Evolutionary conservation across 2,797 vertebrate genomes (phyloP), one percentile per base, ranked within the genome.

Genomic region (Poecile montanus): DNA sequence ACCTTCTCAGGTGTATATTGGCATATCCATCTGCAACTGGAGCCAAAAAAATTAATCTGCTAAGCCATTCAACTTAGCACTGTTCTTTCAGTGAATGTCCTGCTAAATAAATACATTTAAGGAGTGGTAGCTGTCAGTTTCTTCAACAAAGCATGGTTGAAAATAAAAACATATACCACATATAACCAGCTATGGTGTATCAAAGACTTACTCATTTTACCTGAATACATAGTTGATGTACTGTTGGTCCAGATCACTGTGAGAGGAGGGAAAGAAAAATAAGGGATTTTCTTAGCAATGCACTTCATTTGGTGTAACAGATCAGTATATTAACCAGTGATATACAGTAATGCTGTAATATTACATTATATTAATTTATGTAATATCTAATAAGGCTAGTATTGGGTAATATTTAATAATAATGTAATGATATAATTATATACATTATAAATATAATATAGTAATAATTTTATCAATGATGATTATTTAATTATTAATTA

Each of bases 191-290:
- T 70, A 48, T 32, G 19, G 47, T 58, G 22, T 73, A 88, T 60
- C 76, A 90, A 94, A 91, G 88, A 36, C 42, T 80, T 89, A 87
- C 53, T 87, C 56, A 68, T 97, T 97, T 98, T 98, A 99, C 99
- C 99, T 99, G 98, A 98, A 99, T 92, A 99, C 42, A 94, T 99
- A 99, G 98, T 99, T 99, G 87, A 99, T 97, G 92, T 98, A 99
- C 93, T 99, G 99, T 94, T 99, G 98, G 89, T 99, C 99, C 93
- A 99, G 97, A 91, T 99, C 99, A 97, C 99, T 99, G 85, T 10
- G 18, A 89, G 14, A 57, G 94, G 92, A 94, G 16, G 63, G 48
- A 70, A 58, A 68, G 86, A 53, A 73, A 89, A 80, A 79, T 60
- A 56, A 10, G 44, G 51, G 7, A 1, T 26, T 83, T 34, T 76